These are phyloP conservation scores for Julus scandinavius DNA, from an alignment of 2,888 invertebrate genomes.

Conservation along the genomic window DNA sequence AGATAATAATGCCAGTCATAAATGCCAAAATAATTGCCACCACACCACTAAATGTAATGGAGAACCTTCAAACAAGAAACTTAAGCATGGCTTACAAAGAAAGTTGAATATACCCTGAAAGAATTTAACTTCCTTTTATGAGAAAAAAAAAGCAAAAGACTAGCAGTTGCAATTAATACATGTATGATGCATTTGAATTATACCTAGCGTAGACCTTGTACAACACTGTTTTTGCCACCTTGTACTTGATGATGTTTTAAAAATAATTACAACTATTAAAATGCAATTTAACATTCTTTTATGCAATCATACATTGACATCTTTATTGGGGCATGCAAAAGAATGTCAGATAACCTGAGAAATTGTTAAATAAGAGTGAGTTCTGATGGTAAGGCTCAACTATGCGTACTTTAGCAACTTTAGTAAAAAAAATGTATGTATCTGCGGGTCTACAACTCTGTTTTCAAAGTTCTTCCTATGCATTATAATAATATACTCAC, in stretches of 20 bases:
- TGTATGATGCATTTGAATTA: background rate
- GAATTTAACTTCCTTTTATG: background rate
- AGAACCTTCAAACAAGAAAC: background rate
- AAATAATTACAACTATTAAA: background rate
- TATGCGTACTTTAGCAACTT: no score
- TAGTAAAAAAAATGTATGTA: no score
- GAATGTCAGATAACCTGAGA: background rate
- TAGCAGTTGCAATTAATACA: slow-evolving; percentile 11
- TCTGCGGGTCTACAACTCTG: no score
- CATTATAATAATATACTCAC: no score
- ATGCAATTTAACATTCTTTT: background rate
- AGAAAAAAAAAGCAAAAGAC: background rate
- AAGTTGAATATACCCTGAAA: slow-evolving; percentile 2
- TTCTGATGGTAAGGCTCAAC: background rate
- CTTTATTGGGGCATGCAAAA: background rate
- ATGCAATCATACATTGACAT: background rate
- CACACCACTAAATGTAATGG: background rate
- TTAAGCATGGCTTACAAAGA: background rate
- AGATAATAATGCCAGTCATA: background rate
- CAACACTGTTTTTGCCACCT: background rate
- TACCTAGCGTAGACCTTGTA: slow-evolving; percentile 2
- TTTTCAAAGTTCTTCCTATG: no score
- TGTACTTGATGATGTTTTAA: background rate
- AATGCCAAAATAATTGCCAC: slow-evolving; percentile 18
- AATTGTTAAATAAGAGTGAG: background rate